Conservation (phyloP, 23 tunicate species). For the Botrylloides violaceus region DNA sequence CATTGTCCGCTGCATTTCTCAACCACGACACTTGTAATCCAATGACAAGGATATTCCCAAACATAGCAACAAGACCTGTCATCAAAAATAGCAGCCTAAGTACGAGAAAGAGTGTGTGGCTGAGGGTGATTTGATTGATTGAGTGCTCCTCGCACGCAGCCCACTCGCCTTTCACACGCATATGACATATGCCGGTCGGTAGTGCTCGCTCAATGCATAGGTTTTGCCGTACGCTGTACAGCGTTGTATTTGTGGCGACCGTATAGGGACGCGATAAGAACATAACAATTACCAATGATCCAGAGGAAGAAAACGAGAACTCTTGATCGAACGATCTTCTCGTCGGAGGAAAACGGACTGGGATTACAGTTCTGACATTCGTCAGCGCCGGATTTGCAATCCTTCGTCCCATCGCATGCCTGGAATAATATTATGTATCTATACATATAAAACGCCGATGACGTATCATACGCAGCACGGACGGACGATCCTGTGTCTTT, state of each 20-base stretch:
- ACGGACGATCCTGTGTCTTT: too few species aligned
- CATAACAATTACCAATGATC: conserved; percentile 38
- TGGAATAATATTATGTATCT: not conserved
- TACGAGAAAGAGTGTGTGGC: too few species aligned
- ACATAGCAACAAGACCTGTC: conserved; percentile 29
- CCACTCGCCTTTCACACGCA: too few species aligned
- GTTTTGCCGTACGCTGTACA: not conserved
- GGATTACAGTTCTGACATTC: conserved; percentile 40
- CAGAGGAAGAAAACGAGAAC: conserved; percentile 19
- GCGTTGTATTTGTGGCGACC: not conserved
- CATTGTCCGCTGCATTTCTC: not conserved
- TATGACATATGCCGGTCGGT: too few species aligned
- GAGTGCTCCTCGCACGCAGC: too few species aligned
- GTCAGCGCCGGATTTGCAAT: conserved; percentile 30
- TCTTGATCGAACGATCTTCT: conserved; percentile 1
- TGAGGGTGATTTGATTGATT: too few species aligned
- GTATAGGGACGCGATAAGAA: too few species aligned
- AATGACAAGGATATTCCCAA: conserved; percentile 31
- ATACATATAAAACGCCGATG: too few species aligned
- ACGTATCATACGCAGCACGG: too few species aligned
- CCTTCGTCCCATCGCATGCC: conserved; percentile 36
- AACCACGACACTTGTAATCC: conserved; percentile 5
- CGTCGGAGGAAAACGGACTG: conserved; percentile 37
- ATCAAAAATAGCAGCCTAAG: too few species aligned
- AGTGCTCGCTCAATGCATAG: conserved; percentile 3